phyloP scores from a whole-genome alignment of 2,888 invertebrate genomes.

The Tiphia femorata region DNA sequence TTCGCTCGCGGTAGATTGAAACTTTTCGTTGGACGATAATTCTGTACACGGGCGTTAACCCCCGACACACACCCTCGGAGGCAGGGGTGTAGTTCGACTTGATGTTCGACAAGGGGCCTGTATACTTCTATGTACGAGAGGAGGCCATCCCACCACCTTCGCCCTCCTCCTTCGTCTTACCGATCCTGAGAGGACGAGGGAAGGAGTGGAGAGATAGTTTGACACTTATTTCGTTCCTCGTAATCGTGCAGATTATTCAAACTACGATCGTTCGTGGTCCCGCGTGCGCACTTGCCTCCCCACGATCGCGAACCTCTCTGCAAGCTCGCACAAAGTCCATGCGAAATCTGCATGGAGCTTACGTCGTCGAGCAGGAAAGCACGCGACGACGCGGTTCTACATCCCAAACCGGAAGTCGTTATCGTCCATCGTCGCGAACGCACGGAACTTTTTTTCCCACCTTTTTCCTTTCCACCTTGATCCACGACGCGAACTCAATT shows the following conservation, averaged over 20 bases:
- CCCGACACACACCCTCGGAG: too few relatives aligned
- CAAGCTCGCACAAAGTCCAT: too few relatives aligned
- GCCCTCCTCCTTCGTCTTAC: conserved; percentile 18
- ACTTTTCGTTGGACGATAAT: conserved; percentile 58
- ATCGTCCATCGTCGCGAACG: not conserved
- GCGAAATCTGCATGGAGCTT: not conserved
- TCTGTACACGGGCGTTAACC: conserved; percentile 40
- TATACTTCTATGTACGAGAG: conserved; percentile 31
- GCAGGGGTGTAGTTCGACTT: conserved; percentile 51
- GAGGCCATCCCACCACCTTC: too few relatives aligned
- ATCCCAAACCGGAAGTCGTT: not conserved
- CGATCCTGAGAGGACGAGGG: too few relatives aligned
- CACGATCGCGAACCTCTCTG: too few relatives aligned
- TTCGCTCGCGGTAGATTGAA: conserved; percentile 56
- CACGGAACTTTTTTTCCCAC: not conserved
- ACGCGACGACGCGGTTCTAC: too few relatives aligned
- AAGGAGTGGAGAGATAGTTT: conserved; percentile 31
- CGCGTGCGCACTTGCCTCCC: not conserved
- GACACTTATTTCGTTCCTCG: conserved; percentile 39
- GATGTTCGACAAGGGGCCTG: conserved; percentile 53
- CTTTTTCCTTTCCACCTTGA: not conserved
- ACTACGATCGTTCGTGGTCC: conserved; percentile 11
- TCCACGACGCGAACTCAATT: conserved; percentile 14
- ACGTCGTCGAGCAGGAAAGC: not conserved
- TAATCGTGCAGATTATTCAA: conserved; percentile 46